Evolutionary conservation across 2,888 invertebrate genomes (phyloP).

Genomic region (Hirtodrosophila trivittata): DNA sequence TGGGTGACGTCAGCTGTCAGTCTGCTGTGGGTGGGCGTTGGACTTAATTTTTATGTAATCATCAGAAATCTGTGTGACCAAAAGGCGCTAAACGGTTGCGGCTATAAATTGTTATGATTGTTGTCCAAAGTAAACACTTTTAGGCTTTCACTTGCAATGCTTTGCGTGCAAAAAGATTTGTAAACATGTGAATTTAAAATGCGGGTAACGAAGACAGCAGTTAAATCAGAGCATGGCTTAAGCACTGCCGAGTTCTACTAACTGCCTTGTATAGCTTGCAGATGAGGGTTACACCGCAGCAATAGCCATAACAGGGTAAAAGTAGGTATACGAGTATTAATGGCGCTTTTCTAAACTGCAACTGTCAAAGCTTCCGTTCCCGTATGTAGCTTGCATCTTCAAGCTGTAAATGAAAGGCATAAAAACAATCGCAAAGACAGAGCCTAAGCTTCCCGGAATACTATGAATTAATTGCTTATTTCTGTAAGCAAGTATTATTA

Average conservation of each 20-base stretch:
- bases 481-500: background rate
- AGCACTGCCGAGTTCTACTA: no score
- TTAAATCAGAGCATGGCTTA: no score
- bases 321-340: no score
- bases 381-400: constrained; percentile 20
- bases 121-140: constrained; percentile 46
- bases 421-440: constrained; percentile 2
- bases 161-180: constrained; percentile 7
- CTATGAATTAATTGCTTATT: constrained; percentile 17
- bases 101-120: constrained; percentile 50
- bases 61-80: constrained; percentile 31
- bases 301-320: no score
- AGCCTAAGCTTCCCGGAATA: constrained; percentile 8
- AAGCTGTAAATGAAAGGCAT: constrained; percentile 8
- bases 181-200: background rate
- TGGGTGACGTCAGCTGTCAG: no score
- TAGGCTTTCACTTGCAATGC: constrained; percentile 64
- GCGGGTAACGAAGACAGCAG: background rate
- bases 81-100: constrained; percentile 66
- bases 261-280: no score
- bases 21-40: constrained; percentile 27
- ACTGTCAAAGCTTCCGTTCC: constrained; percentile 15
- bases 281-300: no score
- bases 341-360: no score
- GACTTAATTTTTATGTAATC: constrained; percentile 16